These are phyloP conservation scores for Erythrolamprus reginae DNA, from an alignment of 2,113 vertebrate species.

Conservation along the genomic window DNA sequence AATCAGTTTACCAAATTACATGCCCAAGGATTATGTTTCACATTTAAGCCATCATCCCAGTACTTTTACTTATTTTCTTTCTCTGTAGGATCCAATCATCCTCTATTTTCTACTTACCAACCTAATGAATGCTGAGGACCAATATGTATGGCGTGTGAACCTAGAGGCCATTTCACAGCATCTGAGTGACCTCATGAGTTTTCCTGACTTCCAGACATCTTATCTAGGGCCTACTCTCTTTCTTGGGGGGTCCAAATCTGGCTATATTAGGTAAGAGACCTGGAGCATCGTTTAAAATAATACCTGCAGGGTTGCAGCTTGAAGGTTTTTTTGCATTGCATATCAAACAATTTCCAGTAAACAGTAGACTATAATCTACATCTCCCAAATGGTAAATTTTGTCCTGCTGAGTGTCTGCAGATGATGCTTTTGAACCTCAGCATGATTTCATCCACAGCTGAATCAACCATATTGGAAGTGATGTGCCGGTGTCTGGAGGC, in stretches of 20 bases:
- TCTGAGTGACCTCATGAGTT: conserved; percentile 76
- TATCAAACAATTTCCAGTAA: background rate
- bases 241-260: conserved; percentile 83
- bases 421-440: background rate
- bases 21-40: background rate
- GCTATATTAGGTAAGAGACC: conserved; percentile 80
- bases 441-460: too few relatives aligned
- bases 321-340: background rate
- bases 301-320: background rate
- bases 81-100: conserved; percentile 71
- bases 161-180: conserved; percentile 82
- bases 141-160: conserved; percentile 84
- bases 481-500: too few relatives aligned
- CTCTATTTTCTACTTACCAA: conserved; percentile 92
- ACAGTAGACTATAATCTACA: background rate
- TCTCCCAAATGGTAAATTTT: background rate
- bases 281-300: background rate
- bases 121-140: conserved; percentile 79
- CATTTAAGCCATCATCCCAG: background rate
- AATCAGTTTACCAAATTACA: background rate
- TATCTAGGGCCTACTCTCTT: conserved; percentile 86
- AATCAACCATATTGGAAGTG: too few relatives aligned
- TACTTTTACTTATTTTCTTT: background rate
- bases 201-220: conserved; percentile 70
- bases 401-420: background rate